phyloP scores from a whole-genome alignment of 2,888 invertebrate genomes.

The Drosophila atroscutellata region DNA sequence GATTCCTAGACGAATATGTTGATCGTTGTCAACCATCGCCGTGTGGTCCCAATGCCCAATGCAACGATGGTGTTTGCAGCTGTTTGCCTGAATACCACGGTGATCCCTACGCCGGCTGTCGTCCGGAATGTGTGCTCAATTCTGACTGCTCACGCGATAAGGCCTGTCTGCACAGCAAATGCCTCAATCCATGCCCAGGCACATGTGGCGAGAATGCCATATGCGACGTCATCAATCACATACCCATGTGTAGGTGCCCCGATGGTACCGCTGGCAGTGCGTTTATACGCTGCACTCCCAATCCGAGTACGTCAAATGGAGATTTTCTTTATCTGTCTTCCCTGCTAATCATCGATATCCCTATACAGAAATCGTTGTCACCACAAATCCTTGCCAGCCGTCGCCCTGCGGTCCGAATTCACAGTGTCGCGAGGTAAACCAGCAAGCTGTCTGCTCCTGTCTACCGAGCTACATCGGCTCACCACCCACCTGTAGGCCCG shows the following conservation, averaged over 20 bases:
- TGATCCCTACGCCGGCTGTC: constrained; percentile 88
- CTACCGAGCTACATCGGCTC: constrained; percentile 89
- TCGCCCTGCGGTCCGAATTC: constrained; percentile 93
- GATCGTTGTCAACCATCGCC: constrained; percentile 90
- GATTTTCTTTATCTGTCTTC: not conserved
- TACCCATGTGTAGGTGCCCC: constrained; percentile 88
- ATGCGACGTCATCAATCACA: constrained; percentile 91
- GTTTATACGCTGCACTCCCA: constrained; percentile 86
- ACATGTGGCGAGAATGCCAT: constrained; percentile 90
- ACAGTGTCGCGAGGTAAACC: constrained; percentile 90
- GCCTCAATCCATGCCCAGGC: constrained; percentile 90
- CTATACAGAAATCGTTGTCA: constrained; percentile 80
- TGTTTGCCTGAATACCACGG: constrained; percentile 90
- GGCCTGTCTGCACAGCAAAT: constrained; percentile 90
- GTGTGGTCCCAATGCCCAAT: constrained; percentile 88
- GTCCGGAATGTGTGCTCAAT: constrained; percentile 91
- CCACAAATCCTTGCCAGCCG: constrained; percentile 88
- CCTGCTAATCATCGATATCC: constrained; percentile 13
- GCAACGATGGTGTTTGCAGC: constrained; percentile 89
- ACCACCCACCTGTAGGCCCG: constrained; percentile 92
- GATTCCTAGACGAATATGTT: constrained; percentile 71
- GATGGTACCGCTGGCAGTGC: constrained; percentile 88
- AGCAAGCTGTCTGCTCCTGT: constrained; percentile 90
- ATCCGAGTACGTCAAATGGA: constrained; percentile 51
- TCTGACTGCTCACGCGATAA: constrained; percentile 89